These are phyloP conservation scores for Pagetopsis macropterus DNA, from an alignment of 2,797 vertebrate species.

Conservation along the genomic window DNA sequence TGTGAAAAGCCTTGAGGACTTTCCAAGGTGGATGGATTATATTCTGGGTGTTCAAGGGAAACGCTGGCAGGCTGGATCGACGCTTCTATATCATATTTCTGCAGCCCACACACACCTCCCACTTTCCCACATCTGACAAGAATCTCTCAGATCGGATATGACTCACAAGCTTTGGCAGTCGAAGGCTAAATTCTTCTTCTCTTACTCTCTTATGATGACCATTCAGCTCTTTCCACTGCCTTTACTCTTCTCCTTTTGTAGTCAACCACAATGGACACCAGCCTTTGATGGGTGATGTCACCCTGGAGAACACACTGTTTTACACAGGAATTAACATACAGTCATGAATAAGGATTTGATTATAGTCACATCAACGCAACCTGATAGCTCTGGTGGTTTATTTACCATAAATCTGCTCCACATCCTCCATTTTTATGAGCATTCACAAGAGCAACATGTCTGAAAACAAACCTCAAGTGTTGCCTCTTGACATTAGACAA, in stretches of 20 bases:
- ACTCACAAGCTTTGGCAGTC: conserved; percentile 78
- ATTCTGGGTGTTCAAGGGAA: conserved; percentile 67
- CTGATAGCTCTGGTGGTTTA: conserved; percentile 37
- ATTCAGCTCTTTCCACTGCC: conserved; percentile 55
- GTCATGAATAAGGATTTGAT: conserved; percentile 44
- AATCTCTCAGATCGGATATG: conserved; percentile 79
- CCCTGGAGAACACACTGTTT: conserved; percentile 31
- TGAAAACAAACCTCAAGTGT: conserved; percentile 16
- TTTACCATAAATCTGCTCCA: conserved; percentile 32
- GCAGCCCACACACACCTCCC: conserved; percentile 74
- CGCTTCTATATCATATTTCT: conserved; percentile 77
- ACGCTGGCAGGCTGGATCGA: conserved; percentile 59
- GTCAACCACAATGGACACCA: conserved; percentile 26
- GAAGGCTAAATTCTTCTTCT: conserved; percentile 75
- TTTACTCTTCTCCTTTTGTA: conserved; percentile 37
- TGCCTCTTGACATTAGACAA: conserved; percentile 32
- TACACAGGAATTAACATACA: conserved; percentile 38
- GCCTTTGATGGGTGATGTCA: conserved; percentile 40
- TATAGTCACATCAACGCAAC: conserved; percentile 24
- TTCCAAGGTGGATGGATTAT: conserved; percentile 72
- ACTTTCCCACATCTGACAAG: conserved; percentile 77
- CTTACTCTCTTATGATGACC: conserved; percentile 69
- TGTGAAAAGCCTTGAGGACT: conserved; percentile 68
- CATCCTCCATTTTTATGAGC: conserved; percentile 6
- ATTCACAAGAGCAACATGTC: conserved; percentile 15